A percentile compares a stretch with the other conserved stretches of the same genome.
Conservation (phyloP, 1,140 invertebrate species). For the Neotoxoptera formosana region DNA sequence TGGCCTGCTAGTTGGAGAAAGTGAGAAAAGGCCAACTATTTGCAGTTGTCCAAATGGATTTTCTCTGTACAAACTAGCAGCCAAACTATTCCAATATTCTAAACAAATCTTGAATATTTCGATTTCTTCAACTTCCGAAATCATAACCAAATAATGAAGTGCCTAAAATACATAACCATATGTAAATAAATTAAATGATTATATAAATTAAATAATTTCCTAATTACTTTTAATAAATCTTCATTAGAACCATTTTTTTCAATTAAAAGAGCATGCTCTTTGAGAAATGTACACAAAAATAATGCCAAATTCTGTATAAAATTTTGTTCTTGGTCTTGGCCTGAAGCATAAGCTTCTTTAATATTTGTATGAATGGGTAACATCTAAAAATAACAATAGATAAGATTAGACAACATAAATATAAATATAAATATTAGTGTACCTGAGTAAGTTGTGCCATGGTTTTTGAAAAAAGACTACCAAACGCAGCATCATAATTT, state of each 20-base stretch:
- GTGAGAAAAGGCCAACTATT: slow-evolving; percentile 57
- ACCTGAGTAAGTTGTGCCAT: slow-evolving; percentile 86
- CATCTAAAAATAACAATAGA: slow-evolving; percentile 70
- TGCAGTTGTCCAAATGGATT: slow-evolving; percentile 66
- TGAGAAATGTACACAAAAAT: slow-evolving; percentile 96
- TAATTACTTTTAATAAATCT: slow-evolving; percentile 71
- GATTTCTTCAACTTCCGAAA: slow-evolving; percentile 98
- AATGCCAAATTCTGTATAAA: slow-evolving; percentile 99
- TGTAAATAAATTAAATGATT: background rate
- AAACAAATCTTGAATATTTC: slow-evolving; percentile 99
- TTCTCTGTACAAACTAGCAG: slow-evolving; percentile 89
- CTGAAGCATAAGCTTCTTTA: slow-evolving; percentile 89
- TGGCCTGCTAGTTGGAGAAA: slow-evolving; percentile 56
- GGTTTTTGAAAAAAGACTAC: slow-evolving; percentile 86
- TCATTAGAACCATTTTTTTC: slow-evolving; percentile 80
- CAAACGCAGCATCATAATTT: slow-evolving; percentile 93
- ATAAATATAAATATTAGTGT: slow-evolving; percentile 53
- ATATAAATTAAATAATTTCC: slow-evolving; percentile 28
- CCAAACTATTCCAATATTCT: slow-evolving; percentile 97
- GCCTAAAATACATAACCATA: slow-evolving; percentile 67
- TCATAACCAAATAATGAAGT: slow-evolving; percentile 92
- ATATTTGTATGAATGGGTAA: slow-evolving; percentile 91
- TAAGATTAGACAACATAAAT: background rate
- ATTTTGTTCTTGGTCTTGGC: slow-evolving; percentile 96
- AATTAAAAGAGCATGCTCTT: slow-evolving; percentile 90